Conservation (phyloP, 37 sponge, comb jelly and placozoan species). For the Ephydatia muelleri region DNA sequence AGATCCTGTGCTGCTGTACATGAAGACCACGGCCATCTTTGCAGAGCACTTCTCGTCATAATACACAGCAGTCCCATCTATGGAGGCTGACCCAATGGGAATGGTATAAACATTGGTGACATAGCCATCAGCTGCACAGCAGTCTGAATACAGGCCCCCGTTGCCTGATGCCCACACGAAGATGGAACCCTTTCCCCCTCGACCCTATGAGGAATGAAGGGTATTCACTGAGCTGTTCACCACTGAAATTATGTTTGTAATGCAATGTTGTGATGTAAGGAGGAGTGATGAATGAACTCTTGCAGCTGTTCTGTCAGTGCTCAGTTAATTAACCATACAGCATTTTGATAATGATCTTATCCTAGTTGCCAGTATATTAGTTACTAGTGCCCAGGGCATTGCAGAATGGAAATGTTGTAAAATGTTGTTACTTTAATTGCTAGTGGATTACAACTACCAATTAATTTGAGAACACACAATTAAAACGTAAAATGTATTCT, state of each 20-base stretch:
- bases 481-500: not conserved
- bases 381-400: conserved; percentile 1
- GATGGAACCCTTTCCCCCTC: conserved; percentile 81
- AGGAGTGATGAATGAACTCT: conserved; percentile 1
- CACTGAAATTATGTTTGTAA: not conserved
- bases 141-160: conserved; percentile 78
- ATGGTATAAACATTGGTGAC: conserved; percentile 85
- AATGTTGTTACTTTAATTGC: not conserved
- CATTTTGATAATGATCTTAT: conserved; percentile 1
- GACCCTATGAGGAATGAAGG: conserved; percentile 58
- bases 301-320: not conserved
- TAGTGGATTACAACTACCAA: conserved; percentile 1
- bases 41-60: conserved; percentile 90
- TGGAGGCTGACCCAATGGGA: conserved; percentile 79
- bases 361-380: not conserved
- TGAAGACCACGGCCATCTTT: conserved; percentile 81
- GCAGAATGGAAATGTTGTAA: not conserved
- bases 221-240: conserved; percentile 1
- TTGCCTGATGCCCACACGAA: conserved; percentile 98
- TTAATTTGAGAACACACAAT: not conserved
- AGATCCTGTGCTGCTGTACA: conserved; percentile 13
- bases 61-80: conserved; percentile 65
- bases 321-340: not conserved
- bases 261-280: conserved; percentile 1
- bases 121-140: conserved; percentile 94